Evolutionary conservation across 2,888 invertebrate species (phyloP).

Genomic region (Nycteola revayana): DNA sequence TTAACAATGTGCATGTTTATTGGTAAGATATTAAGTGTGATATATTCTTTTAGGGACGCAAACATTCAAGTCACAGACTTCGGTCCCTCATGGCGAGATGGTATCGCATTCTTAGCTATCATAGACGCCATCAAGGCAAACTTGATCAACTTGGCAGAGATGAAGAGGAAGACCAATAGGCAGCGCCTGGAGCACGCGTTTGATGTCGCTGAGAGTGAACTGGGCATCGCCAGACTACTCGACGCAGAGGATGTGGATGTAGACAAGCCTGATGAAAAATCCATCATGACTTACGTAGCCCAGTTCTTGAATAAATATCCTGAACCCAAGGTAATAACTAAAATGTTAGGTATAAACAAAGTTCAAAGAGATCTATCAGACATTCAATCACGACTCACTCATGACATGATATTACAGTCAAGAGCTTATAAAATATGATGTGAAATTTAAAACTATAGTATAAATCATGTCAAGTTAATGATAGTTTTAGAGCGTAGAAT

Average conservation of each 20-base stretch:
- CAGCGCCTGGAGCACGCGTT: conserved; percentile 96
- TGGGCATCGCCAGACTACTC: conserved; percentile 94
- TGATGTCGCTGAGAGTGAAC: conserved; percentile 93
- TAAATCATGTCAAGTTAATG: too few relatives aligned
- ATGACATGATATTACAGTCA: too few relatives aligned
- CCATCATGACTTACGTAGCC: conserved; percentile 99
- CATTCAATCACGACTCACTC: too few relatives aligned
- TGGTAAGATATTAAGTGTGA: not conserved
- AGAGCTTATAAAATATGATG: too few relatives aligned
- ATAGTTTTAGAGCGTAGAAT: not conserved
- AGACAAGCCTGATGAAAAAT: conserved; percentile 97
- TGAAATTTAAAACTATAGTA: not conserved
- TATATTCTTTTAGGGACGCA: conserved; percentile 84
- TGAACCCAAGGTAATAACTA: conserved; percentile 85
- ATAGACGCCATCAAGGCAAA: conserved; percentile 97
- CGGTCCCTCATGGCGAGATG: conserved; percentile 97
- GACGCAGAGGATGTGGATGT: conserved; percentile 99
- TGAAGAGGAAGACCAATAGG: conserved; percentile 88
- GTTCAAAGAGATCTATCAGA: too few relatives aligned
- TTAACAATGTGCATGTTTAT: too few relatives aligned
- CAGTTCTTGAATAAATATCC: conserved; percentile 98
- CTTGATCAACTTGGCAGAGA: conserved; percentile 92
- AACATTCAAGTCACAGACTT: conserved; percentile 96
- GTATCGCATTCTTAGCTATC: conserved; percentile 96
- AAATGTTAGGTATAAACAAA: not conserved